These are phyloP conservation scores for Heliothis peltigera DNA, from an alignment of 2,888 invertebrate genomes.

Conservation along the genomic window DNA sequence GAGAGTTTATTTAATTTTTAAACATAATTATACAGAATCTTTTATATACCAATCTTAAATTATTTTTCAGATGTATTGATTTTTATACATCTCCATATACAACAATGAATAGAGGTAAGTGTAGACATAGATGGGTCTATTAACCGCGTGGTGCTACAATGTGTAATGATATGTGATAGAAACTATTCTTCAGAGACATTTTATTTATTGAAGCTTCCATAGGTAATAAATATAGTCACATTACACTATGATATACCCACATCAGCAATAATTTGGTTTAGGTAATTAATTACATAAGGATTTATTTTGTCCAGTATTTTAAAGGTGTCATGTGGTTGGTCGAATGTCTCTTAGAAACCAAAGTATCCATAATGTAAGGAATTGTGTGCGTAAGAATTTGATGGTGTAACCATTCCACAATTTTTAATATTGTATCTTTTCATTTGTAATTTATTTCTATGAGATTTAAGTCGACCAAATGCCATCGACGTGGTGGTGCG, in stretches of 20 bases:
- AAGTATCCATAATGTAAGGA: slow-evolving; percentile 75
- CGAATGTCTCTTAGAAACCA: slow-evolving; percentile 80
- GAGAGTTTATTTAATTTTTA: slow-evolving; percentile 89
- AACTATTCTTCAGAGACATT: slow-evolving; percentile 89
- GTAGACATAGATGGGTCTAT: slow-evolving; percentile 88
- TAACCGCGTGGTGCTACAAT: slow-evolving; percentile 89
- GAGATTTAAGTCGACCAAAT: slow-evolving; percentile 75
- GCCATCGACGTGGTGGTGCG: slow-evolving; percentile 66
- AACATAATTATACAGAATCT: slow-evolving; percentile 88
- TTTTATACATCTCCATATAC: slow-evolving; percentile 89
- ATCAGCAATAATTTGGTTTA: slow-evolving; percentile 86
- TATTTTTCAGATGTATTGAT: slow-evolving; percentile 89
- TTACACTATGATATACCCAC: slow-evolving; percentile 78
- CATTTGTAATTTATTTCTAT: slow-evolving; percentile 69
- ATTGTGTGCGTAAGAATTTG: slow-evolving; percentile 68
- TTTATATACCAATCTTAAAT: slow-evolving; percentile 88
- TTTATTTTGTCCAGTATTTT: slow-evolving; percentile 79
- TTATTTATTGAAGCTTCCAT: slow-evolving; percentile 89
- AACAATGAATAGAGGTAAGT: slow-evolving; percentile 88
- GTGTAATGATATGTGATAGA: slow-evolving; percentile 90
- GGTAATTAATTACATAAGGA: slow-evolving; percentile 75
- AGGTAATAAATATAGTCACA: slow-evolving; percentile 84
- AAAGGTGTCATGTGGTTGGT: slow-evolving; percentile 71
- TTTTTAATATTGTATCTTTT: slow-evolving; percentile 63
- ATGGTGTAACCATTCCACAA: slow-evolving; percentile 70